Evolutionary conservation across 2,797 vertebrate species (phyloP), one percentile per base, ranked within the genome.

Genomic region (Phoebastria nigripes): DNA sequence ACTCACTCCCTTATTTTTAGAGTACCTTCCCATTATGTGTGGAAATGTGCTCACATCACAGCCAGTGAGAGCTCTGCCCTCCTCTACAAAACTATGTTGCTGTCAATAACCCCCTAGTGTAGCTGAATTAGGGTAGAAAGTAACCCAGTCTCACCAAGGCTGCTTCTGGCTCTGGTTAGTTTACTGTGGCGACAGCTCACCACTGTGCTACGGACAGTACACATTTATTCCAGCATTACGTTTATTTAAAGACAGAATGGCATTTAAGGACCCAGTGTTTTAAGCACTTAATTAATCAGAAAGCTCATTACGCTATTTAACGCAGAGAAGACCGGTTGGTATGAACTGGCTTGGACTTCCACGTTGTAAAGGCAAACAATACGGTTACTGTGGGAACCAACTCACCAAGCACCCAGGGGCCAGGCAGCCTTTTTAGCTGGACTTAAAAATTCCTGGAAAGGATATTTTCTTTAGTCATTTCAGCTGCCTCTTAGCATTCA

Each of bases 371-470:
- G 83, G 47, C 80, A 94, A 69, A 66, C 39, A 87, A n/a, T 7
- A 26, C 11, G 2, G 91, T 95, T 97, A 91, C 94, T 95, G 91
- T 92, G 94, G 95, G 94, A 97, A 96, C 69, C 66, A 76, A 70
- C 93, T 87, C 76, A 59, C 16, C 35, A 85, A 90, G 89, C 82
- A 77, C 51, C 58, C 29, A 58, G 41, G 47, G 77, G 66, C 88
- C 78, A 89, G 55, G 70, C 76, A 91, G 80, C 47, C 61, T 59
- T 84, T 93, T 61, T 46, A 69, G 59, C 42, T 51, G 47, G 39
- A 62, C 63, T 49, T 69, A 31, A 73, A 52, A 69, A 71, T 74
- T 80, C 78, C 71, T 67, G 67, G 55, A 72, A 87, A 73, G 35
- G 41, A 5, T 65, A 61, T 85, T 88, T 77, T n/a, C n/a, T 74